Evolutionary conservation across 1,140 invertebrate species (phyloP), one percentile per base, ranked within the genome.

Genomic region (Oedothorax gibbosus): DNA sequence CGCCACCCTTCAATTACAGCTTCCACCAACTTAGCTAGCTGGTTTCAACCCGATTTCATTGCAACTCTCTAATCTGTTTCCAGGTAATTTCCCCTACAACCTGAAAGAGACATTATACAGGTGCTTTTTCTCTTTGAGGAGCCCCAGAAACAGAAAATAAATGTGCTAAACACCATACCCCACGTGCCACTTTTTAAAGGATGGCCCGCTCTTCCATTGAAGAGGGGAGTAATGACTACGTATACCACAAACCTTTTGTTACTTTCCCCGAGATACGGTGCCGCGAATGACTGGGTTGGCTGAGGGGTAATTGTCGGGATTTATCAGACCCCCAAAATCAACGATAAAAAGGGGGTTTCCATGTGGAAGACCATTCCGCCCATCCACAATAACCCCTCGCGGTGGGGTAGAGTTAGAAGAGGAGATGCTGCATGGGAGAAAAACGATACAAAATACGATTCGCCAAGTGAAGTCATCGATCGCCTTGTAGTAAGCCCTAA

Each of bases 231-330:
- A 75, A 77, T 77, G 75, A 65, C 57, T 51, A 77, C 35, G 60
- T 77, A 51, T 7, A n/a, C 15, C 49, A 49, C 35, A n/a, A 64
- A 21, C 20, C 73, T 77, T 77, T 77, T 77, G 75, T 65, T 77
- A 20, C 60, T 51, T 49, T 49, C 56, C 60, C 35, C 21, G 56
- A n/a, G 65, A 68, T 12, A 15, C 35, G 35, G 35, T 5, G 65
- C 35, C n/a, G 15, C 65, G 65, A 68, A 68, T 12, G n/a, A 35
- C 18, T 21, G 35, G 11, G 18, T 68, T 68, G 11, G 65, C 20
- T 11, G 65, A 68, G 20, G 12, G 72, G 51, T 79, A 79, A 79
- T 79, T 53, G 64, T 51, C 64, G 51, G 62, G 65, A 79, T 79
- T 79, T 79, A 79, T 79, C 65, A 64, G 15, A 62, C 57, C 57